A percentile compares a stretch with the other conserved stretches of the same genome.
Conservation (phyloP, 2,113 vertebrate genomes). For the Misgurnus mizolepis region DNA sequence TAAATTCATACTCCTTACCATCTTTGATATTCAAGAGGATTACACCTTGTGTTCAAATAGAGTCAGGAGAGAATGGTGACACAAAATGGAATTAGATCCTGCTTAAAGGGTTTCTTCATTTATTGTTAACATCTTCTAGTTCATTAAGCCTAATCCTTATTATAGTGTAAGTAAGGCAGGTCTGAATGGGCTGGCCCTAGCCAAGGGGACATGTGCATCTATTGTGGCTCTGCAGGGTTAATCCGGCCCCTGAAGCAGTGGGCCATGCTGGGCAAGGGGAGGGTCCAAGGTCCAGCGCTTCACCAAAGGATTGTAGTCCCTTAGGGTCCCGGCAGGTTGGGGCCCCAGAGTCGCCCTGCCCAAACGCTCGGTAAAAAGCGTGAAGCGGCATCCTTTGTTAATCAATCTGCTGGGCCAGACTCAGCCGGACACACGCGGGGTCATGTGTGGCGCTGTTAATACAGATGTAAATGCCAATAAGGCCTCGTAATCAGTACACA, state of each 20-base stretch:
- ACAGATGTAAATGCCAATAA: constrained; percentile 76
- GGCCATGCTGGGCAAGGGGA: constrained; percentile 36
- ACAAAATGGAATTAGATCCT: constrained; percentile 89
- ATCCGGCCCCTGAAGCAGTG: constrained; percentile 79
- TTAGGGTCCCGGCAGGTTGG: constrained; percentile 58
- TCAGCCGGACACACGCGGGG: constrained; percentile 53
- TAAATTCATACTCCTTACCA: constrained; percentile 94
- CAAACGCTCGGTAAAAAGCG: constrained; percentile 63
- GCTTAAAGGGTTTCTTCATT: constrained; percentile 85
- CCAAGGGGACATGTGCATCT: constrained; percentile 85
- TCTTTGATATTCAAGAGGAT: constrained; percentile 99
- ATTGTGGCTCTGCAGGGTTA: constrained; percentile 85
- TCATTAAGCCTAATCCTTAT: constrained; percentile 98
- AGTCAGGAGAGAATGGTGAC: constrained; percentile 65
- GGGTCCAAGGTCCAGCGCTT: constrained; percentile 47
- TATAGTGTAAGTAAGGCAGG: constrained; percentile 83
- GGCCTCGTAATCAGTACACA: constrained; percentile 75
- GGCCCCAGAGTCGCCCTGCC: constrained; percentile 47
- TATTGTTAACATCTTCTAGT: constrained; percentile 99
- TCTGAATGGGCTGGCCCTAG: constrained; percentile 82
- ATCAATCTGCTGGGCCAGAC: constrained; percentile 64
- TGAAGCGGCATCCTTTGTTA: constrained; percentile 73
- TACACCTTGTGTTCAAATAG: constrained; percentile 89
- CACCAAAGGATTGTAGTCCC: constrained; percentile 57
- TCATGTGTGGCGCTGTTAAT: constrained; percentile 68